Conservation (phyloP, 92 coral and sea anemone genomes). For the Porites lobata region DNA sequence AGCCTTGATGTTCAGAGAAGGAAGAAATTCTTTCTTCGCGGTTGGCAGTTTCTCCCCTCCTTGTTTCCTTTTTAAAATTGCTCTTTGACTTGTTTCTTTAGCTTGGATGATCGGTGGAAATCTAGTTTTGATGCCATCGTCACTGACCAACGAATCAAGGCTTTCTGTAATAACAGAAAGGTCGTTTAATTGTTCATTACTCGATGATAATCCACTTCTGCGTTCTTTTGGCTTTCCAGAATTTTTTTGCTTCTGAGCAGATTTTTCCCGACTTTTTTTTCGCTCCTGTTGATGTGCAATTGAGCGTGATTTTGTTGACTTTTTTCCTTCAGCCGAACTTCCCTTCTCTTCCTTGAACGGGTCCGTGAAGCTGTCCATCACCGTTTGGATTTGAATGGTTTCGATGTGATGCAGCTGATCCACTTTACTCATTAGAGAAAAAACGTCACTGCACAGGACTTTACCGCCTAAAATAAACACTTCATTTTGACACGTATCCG, state of each 20-base stretch:
- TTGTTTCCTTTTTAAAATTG: background rate
- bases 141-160: background rate
- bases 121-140: background rate
- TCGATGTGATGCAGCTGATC: background rate
- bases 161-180: background rate
- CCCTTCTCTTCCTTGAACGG: background rate
- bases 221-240: background rate
- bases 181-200: background rate
- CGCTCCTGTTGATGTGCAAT: background rate
- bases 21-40: background rate
- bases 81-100: background rate
- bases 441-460: background rate
- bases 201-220: background rate
- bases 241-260: background rate
- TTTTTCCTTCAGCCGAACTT: background rate
- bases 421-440: background rate
- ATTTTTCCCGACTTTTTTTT: background rate
- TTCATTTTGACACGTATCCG: background rate
- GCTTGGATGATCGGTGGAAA: background rate
- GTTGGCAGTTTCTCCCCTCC: background rate
- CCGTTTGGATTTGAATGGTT: background rate
- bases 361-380: background rate
- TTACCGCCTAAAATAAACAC: background rate
- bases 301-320: background rate
- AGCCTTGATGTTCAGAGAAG: background rate